These are phyloP conservation scores for Pentalonia nigronervosa DNA, from an alignment of 1,140 invertebrate genomes.

Conservation along the genomic window DNA sequence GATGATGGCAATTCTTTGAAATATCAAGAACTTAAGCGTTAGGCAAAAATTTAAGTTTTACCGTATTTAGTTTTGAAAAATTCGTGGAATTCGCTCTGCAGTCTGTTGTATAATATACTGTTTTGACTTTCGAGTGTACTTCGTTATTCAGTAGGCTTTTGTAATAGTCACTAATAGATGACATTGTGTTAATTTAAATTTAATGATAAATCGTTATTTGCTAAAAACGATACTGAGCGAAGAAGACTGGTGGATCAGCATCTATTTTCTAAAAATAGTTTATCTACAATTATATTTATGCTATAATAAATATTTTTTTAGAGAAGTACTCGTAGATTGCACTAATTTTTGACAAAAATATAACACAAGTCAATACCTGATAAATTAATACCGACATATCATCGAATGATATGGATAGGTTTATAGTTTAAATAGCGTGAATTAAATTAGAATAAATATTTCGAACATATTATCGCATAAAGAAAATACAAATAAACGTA, in stretches of 20 bases:
- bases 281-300: no score
- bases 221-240: neutral
- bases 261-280: no score
- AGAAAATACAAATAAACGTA: no score
- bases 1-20: neutral
- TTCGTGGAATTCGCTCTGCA: neutral
- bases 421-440: no score
- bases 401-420: no score
- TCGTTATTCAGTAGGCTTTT: neutral
- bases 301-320: no score
- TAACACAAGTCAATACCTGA: no score
- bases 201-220: neutral
- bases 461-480: no score
- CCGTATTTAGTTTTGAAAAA: neutral
- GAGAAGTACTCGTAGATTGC: no score
- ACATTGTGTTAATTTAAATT: slow-evolving; percentile 10
- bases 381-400: no score
- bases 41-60: neutral
- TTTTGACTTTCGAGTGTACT: neutral
- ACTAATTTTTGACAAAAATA: no score
- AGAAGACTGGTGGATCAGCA: neutral
- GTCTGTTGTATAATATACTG: neutral
- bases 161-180: neutral
- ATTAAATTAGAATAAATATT: no score
- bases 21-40: neutral